Evolutionary conservation across 2,797 vertebrate species (phyloP), one percentile per base, ranked within the genome.

Genomic region (Gila robusta): DNA sequence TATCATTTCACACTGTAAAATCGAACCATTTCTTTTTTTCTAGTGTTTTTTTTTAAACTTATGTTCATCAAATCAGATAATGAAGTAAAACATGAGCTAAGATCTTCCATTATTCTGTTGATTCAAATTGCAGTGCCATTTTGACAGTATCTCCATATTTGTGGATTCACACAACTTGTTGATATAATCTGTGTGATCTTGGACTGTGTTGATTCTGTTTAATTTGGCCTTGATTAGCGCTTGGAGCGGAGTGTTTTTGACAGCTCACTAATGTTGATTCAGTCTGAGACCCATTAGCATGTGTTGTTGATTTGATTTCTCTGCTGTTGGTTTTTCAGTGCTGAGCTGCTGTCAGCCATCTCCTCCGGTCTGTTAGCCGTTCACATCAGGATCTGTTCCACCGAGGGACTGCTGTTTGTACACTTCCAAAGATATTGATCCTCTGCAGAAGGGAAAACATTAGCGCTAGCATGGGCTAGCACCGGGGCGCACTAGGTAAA

Each of bases 391-490:
- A 89, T 92, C 92, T 88, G 92, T 91, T 93, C 82, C 91, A 87
- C 91, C 86, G 85, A 91, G 92, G 92, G 89, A 56, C 89, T 89
- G 91, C 88, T 94, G 95, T 95, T 95, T 95, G 94, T 95, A 93
- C 92, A 93, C 92, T 89, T 95, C 92, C 92, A 94, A 95, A 95
- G 94, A 94, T 96, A 96, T 96, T 94, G 95, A 96, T 96, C 94
- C 94, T 92, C 92, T 91, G 93, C 93, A 93, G 93, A 94, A 94
- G 92, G 92, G 94, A 95, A 95, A 94, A 95, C 93, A 95, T 95
- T 94, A 94, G 91, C 90, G 88, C 91, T 93, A 92, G 93, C 90
- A 91, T 89, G 90, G 90, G 88, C 89, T 84, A 91, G 91, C 90
- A 59, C 89, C 89, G 91, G 89, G 91, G 44, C 89, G 88, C 91